Conservation (phyloP, 2,113 vertebrate species). For the Boulengeromyrus knoepffleri region DNA sequence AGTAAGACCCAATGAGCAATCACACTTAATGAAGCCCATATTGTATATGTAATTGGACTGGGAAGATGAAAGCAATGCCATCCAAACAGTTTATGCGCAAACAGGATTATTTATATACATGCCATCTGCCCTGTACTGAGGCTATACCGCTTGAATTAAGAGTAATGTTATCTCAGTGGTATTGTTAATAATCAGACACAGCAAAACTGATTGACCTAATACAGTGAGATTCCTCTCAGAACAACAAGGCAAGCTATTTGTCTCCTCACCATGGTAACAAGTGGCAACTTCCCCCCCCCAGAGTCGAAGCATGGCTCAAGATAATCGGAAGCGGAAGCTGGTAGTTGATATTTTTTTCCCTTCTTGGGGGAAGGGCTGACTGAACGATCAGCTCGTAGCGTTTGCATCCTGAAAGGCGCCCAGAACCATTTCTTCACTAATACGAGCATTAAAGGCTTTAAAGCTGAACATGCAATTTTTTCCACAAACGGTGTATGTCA, state of each 20-base stretch:
- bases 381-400: background rate
- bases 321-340: background rate
- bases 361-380: background rate
- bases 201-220: background rate
- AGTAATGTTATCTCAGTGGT: background rate
- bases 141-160: background rate
- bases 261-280: background rate
- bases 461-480: background rate
- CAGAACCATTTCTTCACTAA: background rate
- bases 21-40: background rate
- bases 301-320: background rate
- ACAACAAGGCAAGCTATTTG: background rate
- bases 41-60: background rate
- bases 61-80: background rate
- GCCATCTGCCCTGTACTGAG: background rate
- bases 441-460: background rate
- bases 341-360: background rate
- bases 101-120: background rate
- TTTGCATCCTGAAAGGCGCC: background rate
- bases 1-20: background rate
- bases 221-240: background rate
- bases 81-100: background rate
- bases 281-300: background rate
- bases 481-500: background rate
- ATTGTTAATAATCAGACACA: background rate